phyloP scores from a whole-genome alignment of 2,113 vertebrate species.

The Nerophis ophidion region DNA sequence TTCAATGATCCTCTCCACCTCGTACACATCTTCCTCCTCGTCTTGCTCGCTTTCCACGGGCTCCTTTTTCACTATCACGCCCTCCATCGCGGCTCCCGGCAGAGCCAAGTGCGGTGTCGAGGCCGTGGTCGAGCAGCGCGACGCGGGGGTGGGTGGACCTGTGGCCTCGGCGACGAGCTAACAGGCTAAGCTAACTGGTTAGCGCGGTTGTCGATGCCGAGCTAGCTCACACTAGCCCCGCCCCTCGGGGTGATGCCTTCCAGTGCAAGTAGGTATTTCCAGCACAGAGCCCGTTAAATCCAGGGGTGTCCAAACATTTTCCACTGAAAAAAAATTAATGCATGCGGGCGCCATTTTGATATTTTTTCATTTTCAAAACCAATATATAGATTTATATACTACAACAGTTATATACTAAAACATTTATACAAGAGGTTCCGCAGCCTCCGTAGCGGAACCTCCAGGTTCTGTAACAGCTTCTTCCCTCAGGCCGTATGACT shows the following conservation, averaged over 20 bases:
- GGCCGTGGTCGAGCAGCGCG: background rate
- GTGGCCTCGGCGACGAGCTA: background rate
- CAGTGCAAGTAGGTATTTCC: background rate
- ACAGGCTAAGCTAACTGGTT: background rate
- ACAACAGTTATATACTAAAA: too few relatives aligned
- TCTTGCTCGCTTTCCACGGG: slow-evolving; percentile 76
- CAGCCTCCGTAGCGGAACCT: too few relatives aligned
- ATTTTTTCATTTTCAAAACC: too few relatives aligned
- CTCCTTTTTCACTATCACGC: slow-evolving; percentile 56
- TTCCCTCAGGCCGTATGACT: too few relatives aligned
- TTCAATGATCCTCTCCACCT: slow-evolving; percentile 94
- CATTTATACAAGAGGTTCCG: too few relatives aligned
- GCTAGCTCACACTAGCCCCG: slow-evolving; percentile 24
- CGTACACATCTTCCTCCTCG: slow-evolving; percentile 85
- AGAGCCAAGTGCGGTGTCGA: background rate
- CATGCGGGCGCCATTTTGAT: too few relatives aligned
- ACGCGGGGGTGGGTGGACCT: background rate
- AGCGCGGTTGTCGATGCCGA: slow-evolving; percentile 11
- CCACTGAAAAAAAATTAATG: too few relatives aligned
- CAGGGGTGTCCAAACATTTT: too few relatives aligned
- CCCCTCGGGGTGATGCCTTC: slow-evolving; percentile 26
- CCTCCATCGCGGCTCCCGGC: slow-evolving; percentile 36
- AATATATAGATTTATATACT: too few relatives aligned
- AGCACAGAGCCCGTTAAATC: fast-evolving
- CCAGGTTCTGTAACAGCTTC: too few relatives aligned